A percentile compares a stretch with the other conserved stretches of the same genome.
These are phyloP conservation scores for Steromphala cineraria DNA, from an alignment of 2,888 invertebrate genomes.

Conservation along the genomic window DNA sequence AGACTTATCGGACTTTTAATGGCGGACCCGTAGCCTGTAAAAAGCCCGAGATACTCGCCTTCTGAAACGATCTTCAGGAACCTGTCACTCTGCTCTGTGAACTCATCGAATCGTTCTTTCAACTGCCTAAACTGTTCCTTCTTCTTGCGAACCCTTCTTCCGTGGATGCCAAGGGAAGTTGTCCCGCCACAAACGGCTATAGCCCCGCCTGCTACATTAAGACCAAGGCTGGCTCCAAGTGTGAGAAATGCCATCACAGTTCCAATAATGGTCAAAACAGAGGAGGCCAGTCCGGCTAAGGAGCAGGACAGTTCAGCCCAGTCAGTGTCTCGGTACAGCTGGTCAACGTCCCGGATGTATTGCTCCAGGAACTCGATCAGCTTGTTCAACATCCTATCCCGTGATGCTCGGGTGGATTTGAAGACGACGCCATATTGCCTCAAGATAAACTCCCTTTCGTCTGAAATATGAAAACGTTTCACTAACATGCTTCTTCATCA, in stretches of 20 bases:
- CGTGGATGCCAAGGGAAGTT: not conserved
- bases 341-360: not conserved
- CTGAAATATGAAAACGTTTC: not conserved
- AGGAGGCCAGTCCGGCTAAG: not conserved
- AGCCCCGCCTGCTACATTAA: not conserved
- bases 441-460: not conserved
- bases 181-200: not conserved
- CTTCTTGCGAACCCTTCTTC: not conserved
- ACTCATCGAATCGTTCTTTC: not conserved
- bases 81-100: not conserved
- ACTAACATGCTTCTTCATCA: too few species aligned
- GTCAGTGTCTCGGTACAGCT: not conserved
- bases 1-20: not conserved
- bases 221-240: not conserved
- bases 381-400: not conserved
- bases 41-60: not conserved
- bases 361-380: not conserved
- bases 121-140: not conserved
- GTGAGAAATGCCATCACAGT: not conserved
- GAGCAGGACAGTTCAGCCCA: not conserved
- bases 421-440: not conserved
- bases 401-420: not conserved
- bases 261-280: not conserved
- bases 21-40: not conserved
- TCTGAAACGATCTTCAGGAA: not conserved